Base-by-base conservation (phyloP, 2,888 invertebrate genomes). In the Chaetogeoica ovagalla region DNA sequence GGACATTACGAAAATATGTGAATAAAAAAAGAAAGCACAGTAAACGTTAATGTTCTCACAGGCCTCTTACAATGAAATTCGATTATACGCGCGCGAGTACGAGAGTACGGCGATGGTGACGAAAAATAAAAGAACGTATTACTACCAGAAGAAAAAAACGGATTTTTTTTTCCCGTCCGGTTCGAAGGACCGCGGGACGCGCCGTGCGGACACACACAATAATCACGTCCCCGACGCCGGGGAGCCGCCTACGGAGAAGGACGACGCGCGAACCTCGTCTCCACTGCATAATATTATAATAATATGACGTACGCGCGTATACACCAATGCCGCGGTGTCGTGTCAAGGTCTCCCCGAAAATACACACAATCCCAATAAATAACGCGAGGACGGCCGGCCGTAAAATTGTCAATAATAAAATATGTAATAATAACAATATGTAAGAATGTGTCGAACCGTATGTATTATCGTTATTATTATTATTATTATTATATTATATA, bases 331-430 rank as follows among this genome's bases (percentile, higher is more conserved):
- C 6, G 17, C 65, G n/a, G n/a, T n/a, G n/a, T n/a, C n/a, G n/a
- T 65, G 39, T 74, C 74, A 74, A 77, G 77, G 77, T 62, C n/a
- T n/a, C 30, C 55, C 23, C 23, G 23, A 76, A 59, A 48, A 69
- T 23, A 59, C n/a, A n/a, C n/a, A n/a, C n/a, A 48, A 21, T 48
- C 66, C 66, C 13, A 76, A 77, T 77, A 77, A 77, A 77, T 77
- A 77, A 77, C 77, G 2, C 30, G 30, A 37, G n/a, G 13, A 13
- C 39, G 69, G n/a, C 52, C n/a, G 69, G 37, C 77, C 69, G 69
- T 77, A 77, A 77, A 77, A 77, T 77, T 77, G 77, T 70, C 77
- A 77, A 70, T 70, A 48, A 68, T 68, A 59, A 57, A 63, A 15
- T 21, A 68, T 48, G 7, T 4, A 30, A 30, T 30, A 30, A 21